A percentile compares a stretch with the other conserved stretches of the same genome.
These are phyloP conservation scores for Cladorhizidae sp. DNA, from an alignment of 37 sponge, comb jelly and placozoan genomes.

Conservation along the genomic window DNA sequence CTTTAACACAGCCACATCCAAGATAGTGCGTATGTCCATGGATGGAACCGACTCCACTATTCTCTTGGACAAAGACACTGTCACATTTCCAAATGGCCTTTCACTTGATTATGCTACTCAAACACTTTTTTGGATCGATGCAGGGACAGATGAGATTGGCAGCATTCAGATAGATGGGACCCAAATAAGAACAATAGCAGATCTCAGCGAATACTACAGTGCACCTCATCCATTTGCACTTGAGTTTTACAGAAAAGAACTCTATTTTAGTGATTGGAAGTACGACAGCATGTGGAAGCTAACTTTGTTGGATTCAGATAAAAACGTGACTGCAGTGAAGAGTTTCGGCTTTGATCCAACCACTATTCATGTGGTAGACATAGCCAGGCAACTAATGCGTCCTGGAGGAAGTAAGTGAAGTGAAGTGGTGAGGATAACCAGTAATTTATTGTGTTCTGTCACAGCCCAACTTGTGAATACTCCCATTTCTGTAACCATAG, in stretches of 20 bases:
- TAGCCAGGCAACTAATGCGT: constrained; percentile 4
- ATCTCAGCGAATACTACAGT: neutral
- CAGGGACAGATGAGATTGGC: constrained; percentile 4
- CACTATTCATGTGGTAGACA: constrained; percentile 10
- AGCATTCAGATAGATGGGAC: constrained; percentile 8
- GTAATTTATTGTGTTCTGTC: no score
- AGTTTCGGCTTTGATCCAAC: neutral
- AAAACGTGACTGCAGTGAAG: neutral
- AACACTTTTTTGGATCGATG: constrained; percentile 42
- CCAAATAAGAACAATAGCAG: neutral
- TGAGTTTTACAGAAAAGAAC: constrained; percentile 15
- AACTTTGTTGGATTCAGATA: neutral
- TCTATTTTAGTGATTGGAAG: constrained; percentile 74
- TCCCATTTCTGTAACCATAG: no score
- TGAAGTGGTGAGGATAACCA: neutral
- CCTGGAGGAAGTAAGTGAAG: neutral
- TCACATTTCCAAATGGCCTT: constrained; percentile 45
- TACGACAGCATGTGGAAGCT: neutral
- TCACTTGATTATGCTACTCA: constrained; percentile 15
- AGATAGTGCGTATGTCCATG: constrained; percentile 63
- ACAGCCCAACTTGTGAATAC: no score
- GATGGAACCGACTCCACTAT: constrained; percentile 45
- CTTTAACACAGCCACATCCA: constrained; percentile 15
- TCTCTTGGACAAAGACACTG: constrained; percentile 5
- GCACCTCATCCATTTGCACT: constrained; percentile 51